Conservation (phyloP, 30 jellyfish, hydroid and myxozoan genomes). For the Cassiopea xamachana region DNA sequence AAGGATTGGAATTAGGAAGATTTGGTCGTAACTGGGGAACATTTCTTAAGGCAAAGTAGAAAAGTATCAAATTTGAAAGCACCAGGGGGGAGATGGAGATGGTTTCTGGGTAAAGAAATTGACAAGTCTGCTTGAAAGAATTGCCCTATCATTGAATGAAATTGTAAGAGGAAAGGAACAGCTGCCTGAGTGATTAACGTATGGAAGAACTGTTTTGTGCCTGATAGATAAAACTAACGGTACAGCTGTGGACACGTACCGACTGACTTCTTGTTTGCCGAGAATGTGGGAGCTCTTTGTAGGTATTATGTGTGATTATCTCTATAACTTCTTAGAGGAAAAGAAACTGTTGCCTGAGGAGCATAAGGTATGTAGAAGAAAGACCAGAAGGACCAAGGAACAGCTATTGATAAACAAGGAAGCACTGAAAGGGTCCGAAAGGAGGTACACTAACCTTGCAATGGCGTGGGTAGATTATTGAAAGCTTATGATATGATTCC, state of each 20-base stretch:
- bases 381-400: conserved; percentile 29
- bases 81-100: neutral
- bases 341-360: conserved; percentile 5
- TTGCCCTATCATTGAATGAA: neutral
- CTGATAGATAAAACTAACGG: neutral
- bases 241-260: conserved; percentile 8
- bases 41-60: neutral
- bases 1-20: neutral
- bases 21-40: neutral
- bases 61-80: neutral
- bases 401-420: conserved; percentile 24
- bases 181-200: neutral
- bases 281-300: neutral
- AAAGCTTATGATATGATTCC: conserved; percentile 50
- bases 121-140: conserved; percentile 12
- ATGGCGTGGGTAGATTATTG: conserved; percentile 12
- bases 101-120: conserved; percentile 4
- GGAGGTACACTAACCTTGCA: conserved; percentile 24
- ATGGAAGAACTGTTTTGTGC: conserved; percentile 15
- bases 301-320: conserved; percentile 15
- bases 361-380: conserved; percentile 13
- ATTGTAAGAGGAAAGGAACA: neutral
- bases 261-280: conserved; percentile 15
- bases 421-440: conserved; percentile 10
- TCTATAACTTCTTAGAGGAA: conserved; percentile 2